A percentile compares a stretch with the other conserved stretches of the same genome.
phyloP scores from a whole-genome alignment of 2,888 invertebrate genomes.

The Dicyrtomina minuta region DNA sequence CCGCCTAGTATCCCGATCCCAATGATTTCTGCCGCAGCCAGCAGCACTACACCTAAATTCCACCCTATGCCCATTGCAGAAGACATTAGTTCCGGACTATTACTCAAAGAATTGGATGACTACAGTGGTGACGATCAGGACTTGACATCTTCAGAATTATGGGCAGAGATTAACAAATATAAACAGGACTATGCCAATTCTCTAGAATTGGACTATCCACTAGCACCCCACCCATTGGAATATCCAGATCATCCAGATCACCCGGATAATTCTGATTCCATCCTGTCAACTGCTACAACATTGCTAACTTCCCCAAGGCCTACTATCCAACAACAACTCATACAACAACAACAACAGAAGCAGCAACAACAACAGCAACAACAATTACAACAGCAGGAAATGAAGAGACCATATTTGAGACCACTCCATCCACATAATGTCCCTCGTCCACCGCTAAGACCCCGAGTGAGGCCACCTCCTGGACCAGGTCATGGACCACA shows the following conservation, averaged over 20 bases:
- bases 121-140: conserved; percentile 34
- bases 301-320: conserved; percentile 12
- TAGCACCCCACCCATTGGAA: conserved; percentile 50
- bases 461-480: conserved; percentile 38
- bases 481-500: conserved; percentile 23
- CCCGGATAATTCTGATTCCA: conserved; percentile 42
- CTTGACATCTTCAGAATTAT: conserved; percentile 41
- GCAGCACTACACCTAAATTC: no score
- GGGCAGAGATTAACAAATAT: conserved; percentile 48
- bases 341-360: no score
- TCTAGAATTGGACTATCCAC: conserved; percentile 43
- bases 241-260: conserved; percentile 52
- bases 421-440: conserved; percentile 34
- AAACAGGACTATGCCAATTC: conserved; percentile 43
- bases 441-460: conserved; percentile 39
- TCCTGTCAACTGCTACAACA: conserved; percentile 25
- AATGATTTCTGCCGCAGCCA: neutral
- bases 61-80: neutral
- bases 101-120: conserved; percentile 33
- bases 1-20: neutral
- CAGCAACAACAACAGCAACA: conserved; percentile 9
- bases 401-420: conserved; percentile 22
- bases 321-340: conserved; percentile 2
- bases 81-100: no score
- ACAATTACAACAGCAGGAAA: neutral